Evolutionary conservation across 1,140 invertebrate species (phyloP).

Genomic region (Ips typographus): DNA sequence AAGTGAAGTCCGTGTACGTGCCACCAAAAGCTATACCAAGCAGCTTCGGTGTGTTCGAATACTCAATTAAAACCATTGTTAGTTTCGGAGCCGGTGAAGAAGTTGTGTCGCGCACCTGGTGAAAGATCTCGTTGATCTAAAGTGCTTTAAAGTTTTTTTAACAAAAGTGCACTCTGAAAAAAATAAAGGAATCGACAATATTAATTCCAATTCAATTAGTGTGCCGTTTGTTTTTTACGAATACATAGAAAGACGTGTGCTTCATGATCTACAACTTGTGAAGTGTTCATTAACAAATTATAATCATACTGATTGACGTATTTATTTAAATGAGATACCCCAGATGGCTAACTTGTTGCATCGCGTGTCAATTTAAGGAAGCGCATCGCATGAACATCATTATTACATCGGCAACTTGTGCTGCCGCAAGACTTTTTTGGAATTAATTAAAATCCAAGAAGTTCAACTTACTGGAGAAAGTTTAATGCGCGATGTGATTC

Average conservation of each 20-base stretch:
- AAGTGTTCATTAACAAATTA: background rate
- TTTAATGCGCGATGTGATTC: background rate
- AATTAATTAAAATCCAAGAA: slow-evolving; percentile 7
- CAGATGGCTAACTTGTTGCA: background rate
- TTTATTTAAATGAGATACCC: slow-evolving; percentile 1
- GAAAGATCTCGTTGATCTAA: background rate
- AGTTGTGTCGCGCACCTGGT: slow-evolving; percentile 6
- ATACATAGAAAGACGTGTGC: too few relatives aligned
- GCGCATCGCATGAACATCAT: slow-evolving; percentile 1
- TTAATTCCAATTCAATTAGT: too few relatives aligned
- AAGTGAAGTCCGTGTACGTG: too few relatives aligned
- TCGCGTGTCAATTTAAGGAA: slow-evolving; percentile 1
- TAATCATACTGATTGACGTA: background rate
- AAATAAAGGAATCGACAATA: too few relatives aligned
- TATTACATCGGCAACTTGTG: background rate
- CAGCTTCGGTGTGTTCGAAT: too few relatives aligned
- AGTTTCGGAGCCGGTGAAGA: slow-evolving; percentile 4
- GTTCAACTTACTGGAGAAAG: background rate
- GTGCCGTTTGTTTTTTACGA: too few relatives aligned
- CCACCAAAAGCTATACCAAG: too few relatives aligned
- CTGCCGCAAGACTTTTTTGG: slow-evolving; percentile 5
- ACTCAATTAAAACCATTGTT: background rate
- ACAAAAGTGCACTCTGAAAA: too few relatives aligned
- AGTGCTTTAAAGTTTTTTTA: background rate
- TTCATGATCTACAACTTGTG: background rate